Conservation (phyloP, 2,888 invertebrate species). For the Eurois occulta region DNA sequence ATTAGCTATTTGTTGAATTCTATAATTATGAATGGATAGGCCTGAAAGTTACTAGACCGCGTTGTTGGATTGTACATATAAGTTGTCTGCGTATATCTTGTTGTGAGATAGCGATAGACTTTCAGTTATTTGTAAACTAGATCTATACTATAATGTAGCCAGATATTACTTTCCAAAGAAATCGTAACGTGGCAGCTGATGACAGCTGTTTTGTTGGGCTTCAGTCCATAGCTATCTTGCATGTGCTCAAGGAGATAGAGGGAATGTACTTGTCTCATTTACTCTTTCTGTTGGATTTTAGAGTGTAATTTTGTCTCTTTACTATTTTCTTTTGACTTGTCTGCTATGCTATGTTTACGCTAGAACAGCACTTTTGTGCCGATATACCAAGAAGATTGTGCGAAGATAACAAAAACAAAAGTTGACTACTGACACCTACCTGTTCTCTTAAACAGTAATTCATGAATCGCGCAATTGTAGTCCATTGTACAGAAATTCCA, state of each 20-base stretch:
- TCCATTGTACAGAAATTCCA: slow-evolving; percentile 71
- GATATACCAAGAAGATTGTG: neutral
- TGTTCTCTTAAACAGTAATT: slow-evolving; percentile 52
- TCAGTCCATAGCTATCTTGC: neutral
- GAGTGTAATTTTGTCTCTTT: neutral
- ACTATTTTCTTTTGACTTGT: neutral
- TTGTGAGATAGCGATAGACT: neutral
- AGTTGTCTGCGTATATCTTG: neutral
- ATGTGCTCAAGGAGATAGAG: neutral
- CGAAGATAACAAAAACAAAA: slow-evolving; percentile 2
- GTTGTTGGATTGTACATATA: neutral
- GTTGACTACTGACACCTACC: slow-evolving; percentile 17
- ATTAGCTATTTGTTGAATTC: neutral
- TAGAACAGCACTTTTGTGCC: neutral
- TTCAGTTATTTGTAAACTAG: neutral
- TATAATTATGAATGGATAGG: neutral
- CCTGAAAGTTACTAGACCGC: neutral
- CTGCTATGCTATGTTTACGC: neutral
- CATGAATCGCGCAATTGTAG: slow-evolving; percentile 55
- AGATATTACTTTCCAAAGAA: neutral
- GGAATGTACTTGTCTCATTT: neutral
- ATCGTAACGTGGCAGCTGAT: neutral
- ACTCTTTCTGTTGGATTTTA: neutral
- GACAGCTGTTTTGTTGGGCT: neutral
- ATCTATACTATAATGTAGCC: neutral